Evolutionary conservation across 2,113 vertebrate genomes (phyloP).

Genomic region (Bubalus kerabau): DNA sequence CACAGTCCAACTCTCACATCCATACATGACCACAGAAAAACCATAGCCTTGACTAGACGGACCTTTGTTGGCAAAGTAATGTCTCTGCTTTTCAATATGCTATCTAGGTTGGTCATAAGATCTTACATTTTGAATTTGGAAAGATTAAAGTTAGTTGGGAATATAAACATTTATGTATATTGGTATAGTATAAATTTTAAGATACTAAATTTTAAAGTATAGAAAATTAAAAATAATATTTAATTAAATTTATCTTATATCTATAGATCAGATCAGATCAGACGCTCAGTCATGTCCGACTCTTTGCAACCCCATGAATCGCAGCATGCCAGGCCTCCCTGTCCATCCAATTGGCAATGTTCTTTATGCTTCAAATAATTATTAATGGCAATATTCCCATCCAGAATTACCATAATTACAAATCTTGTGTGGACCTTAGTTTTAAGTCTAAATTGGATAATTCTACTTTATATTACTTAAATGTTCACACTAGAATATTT

Average conservation of each 20-base stretch:
- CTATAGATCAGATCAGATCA: background rate
- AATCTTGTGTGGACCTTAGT: background rate
- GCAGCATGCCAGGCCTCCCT: too few relatives aligned
- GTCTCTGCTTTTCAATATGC: too few relatives aligned
- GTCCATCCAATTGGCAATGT: background rate
- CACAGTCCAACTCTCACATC: too few relatives aligned
- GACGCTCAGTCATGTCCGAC: too few relatives aligned
- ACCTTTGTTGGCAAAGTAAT: too few relatives aligned
- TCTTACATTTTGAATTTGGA: slow-evolving; percentile 7
- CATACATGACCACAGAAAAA: too few relatives aligned
- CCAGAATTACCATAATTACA: background rate
- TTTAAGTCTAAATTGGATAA: background rate
- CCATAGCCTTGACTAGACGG: too few relatives aligned
- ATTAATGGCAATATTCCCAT: background rate
- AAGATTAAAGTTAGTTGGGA: background rate
- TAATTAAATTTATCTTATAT: background rate
- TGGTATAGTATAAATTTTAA: background rate
- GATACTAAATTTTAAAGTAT: background rate
- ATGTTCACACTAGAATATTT: background rate
- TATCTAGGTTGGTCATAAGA: background rate
- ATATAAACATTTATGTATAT: background rate
- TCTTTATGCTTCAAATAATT: background rate
- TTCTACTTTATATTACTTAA: slow-evolving; percentile 16
- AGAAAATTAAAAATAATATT: background rate
- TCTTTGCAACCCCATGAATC: too few relatives aligned